These are phyloP conservation scores for Pseudomyrmex dendroicus DNA, from an alignment of 1,140 invertebrate genomes.

Conservation along the genomic window DNA sequence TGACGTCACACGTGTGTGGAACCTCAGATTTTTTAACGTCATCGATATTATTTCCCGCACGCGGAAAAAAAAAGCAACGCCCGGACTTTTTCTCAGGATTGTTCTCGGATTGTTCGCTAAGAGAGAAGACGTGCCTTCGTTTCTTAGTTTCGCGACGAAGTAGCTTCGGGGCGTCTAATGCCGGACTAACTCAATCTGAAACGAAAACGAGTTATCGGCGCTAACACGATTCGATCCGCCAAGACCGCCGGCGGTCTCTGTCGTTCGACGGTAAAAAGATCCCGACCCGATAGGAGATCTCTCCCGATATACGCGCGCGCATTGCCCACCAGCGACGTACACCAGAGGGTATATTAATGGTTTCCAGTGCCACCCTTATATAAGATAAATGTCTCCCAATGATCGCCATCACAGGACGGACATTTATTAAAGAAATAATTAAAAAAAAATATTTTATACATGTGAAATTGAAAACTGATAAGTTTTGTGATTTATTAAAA, in stretches of 20 bases:
- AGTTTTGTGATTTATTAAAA: too few relatives aligned
- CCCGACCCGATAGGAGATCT: constrained; percentile 22
- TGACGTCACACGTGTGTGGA: background rate
- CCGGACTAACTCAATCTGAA: constrained; percentile 62
- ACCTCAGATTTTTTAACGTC: background rate
- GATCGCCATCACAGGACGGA: too few relatives aligned
- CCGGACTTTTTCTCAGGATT: background rate
- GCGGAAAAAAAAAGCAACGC: background rate
- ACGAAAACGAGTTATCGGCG: constrained; percentile 66
- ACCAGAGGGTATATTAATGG: background rate
- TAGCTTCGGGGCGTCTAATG: constrained; percentile 48
- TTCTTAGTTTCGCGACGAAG: background rate
- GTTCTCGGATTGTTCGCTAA: background rate
- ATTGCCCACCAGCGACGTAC: background rate
- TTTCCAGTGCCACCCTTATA: too few relatives aligned
- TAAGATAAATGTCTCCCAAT: too few relatives aligned
- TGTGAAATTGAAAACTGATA: too few relatives aligned
- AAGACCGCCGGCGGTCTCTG: constrained; percentile 23
- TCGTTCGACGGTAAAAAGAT: constrained; percentile 48
- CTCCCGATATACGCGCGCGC: background rate
- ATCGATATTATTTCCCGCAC: constrained; percentile 17
- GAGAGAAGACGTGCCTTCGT: background rate
- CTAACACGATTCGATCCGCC: constrained; percentile 54
- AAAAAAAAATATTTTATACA: too few relatives aligned
- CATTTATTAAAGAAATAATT: too few relatives aligned